These are phyloP conservation scores for Centroberyx gerrardi DNA, from an alignment of 2,797 vertebrate species.

Conservation along the genomic window DNA sequence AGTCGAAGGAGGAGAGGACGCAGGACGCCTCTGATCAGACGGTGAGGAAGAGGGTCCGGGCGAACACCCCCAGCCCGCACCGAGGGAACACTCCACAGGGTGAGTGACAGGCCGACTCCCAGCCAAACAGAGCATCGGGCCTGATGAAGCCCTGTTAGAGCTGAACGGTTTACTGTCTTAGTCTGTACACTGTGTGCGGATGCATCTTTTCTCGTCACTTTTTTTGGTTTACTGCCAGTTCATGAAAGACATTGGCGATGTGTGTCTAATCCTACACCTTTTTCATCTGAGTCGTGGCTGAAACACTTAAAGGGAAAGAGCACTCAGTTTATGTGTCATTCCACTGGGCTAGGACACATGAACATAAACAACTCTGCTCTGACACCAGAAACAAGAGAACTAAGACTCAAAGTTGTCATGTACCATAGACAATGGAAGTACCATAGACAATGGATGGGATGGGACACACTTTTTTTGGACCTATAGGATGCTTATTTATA, in stretches of 20 bases:
- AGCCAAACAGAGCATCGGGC: background rate
- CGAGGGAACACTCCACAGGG: constrained; percentile 84
- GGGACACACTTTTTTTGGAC: background rate
- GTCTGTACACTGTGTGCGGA: too few species aligned
- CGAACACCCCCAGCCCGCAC: constrained; percentile 82
- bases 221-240: too few species aligned
- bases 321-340: too few species aligned
- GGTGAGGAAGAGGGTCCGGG: constrained; percentile 79
- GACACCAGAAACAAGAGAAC: background rate
- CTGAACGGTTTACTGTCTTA: too few species aligned
- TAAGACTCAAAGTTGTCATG: background rate
- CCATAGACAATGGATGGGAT: background rate
- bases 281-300: too few species aligned
- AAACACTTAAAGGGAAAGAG: too few species aligned
- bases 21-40: constrained; percentile 79
- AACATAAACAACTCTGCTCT: too few species aligned
- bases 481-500: background rate
- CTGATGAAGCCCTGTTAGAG: background rate
- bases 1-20: constrained; percentile 73
- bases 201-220: too few species aligned
- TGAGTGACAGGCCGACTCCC: constrained; percentile 74
- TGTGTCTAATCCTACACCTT: too few species aligned
- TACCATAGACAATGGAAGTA: background rate
- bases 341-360: too few species aligned
- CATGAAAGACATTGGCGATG: too few species aligned